Evolutionary conservation across 64 coral and sea anemone species (phyloP).

Genomic region (Actinia tenebrosa): DNA sequence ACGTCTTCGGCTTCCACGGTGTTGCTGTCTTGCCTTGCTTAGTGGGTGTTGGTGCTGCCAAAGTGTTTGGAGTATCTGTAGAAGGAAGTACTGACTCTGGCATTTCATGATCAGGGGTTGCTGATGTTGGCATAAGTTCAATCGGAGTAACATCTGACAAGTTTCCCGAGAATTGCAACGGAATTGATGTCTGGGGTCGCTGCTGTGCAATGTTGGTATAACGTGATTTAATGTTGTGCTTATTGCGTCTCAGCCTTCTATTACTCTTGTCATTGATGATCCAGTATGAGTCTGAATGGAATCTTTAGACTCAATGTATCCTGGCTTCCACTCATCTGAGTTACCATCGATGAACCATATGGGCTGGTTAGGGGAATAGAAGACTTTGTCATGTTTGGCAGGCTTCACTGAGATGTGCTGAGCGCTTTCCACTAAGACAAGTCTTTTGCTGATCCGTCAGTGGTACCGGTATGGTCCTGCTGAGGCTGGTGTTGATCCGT

Average conservation of each 20-base stretch:
- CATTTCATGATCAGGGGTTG: neutral
- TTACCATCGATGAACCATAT: constrained; percentile 45
- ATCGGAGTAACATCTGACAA: neutral
- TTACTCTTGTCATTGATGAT: constrained; percentile 32
- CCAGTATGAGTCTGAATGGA: constrained; percentile 42
- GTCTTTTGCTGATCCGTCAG: neutral
- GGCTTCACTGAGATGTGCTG: neutral
- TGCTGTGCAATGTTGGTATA: neutral
- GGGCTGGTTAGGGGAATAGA: neutral
- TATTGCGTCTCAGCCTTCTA: constrained; percentile 39
- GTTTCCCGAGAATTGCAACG: neutral
- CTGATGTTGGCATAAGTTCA: too few relatives aligned
- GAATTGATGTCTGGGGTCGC: neutral
- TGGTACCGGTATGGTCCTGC: neutral
- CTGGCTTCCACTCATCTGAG: constrained; percentile 35
- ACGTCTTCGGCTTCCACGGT: neutral
- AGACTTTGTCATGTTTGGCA: neutral
- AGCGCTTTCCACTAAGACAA: neutral
- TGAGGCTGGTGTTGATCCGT: neutral
- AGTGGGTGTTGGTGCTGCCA: neutral
- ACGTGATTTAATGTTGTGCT: neutral
- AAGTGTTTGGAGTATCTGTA: neutral
- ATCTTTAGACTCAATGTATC: constrained; percentile 12
- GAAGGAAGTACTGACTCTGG: neutral
- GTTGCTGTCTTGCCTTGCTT: neutral